Conservation (phyloP, 23 tunicate genomes). For the Ascidia mentula region DNA sequence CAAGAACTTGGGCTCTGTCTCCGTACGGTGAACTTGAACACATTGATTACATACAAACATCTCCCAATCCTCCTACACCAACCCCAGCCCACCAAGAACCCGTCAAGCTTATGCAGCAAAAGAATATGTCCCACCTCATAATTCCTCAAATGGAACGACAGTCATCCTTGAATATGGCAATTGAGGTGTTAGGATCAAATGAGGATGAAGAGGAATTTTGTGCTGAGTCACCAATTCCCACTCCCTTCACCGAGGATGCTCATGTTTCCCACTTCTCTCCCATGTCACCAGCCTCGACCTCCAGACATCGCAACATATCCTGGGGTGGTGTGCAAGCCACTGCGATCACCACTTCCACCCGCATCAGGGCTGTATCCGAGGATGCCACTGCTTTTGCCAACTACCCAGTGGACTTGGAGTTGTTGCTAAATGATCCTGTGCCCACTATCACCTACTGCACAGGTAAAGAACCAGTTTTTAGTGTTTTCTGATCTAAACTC, state of each 20-base stretch:
- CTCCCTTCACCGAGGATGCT: slow-evolving; percentile 17
- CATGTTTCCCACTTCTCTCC: background rate
- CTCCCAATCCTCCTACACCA: background rate
- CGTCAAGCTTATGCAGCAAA: background rate
- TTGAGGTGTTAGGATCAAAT: slow-evolving; percentile 37
- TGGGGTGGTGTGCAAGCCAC: background rate
- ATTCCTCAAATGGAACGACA: slow-evolving; percentile 21
- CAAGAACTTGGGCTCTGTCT: slow-evolving; percentile 5
- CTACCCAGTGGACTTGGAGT: background rate
- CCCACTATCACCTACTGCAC: background rate
- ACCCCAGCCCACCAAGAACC: background rate
- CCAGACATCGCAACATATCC: background rate
- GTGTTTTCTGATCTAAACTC: background rate
- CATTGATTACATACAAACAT: background rate
- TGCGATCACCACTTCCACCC: background rate
- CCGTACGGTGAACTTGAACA: slow-evolving; percentile 2
- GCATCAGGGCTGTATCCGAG: background rate
- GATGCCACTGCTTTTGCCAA: background rate
- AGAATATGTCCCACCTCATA: background rate
- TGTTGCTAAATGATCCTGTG: background rate
- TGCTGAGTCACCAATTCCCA: background rate
- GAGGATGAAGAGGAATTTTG: background rate
- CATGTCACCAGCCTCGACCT: background rate
- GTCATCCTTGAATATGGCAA: slow-evolving; percentile 35
- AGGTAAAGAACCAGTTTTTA: background rate